A percentile compares a stretch with the other conserved stretches of the same genome.
These are phyloP conservation scores for Neoseiulus cucumeris DNA, from an alignment of 1,140 invertebrate genomes.

Conservation along the genomic window DNA sequence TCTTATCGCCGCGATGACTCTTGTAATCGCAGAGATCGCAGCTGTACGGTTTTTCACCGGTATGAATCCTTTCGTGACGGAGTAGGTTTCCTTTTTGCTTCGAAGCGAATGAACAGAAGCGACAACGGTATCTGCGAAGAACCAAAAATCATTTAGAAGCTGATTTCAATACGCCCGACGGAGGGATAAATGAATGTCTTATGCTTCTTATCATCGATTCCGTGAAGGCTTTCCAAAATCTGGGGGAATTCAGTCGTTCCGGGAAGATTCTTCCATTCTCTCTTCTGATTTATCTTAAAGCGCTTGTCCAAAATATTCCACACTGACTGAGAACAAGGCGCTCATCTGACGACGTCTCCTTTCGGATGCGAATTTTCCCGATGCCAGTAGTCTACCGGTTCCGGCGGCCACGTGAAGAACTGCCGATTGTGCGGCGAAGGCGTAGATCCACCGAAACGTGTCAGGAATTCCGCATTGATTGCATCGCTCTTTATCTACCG, in stretches of 20 bases:
- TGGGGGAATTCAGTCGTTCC: no score
- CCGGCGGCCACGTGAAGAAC: no score
- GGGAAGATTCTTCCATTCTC: not conserved
- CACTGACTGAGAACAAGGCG: not conserved
- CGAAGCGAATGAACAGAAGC: not conserved
- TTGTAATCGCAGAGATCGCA: slow-evolving; percentile 9
- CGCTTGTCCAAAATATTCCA: not conserved
- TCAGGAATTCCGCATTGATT: no score
- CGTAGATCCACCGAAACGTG: no score
- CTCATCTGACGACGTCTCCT: no score
- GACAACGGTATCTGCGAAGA: not conserved
- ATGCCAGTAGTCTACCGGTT: no score
- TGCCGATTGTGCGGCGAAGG: no score
- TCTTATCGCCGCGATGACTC: slow-evolving; percentile 7
- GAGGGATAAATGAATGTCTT: not conserved
- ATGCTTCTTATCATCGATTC: no score
- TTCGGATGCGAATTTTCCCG: no score
- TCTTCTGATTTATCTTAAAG: no score
- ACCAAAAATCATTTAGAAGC: not conserved
- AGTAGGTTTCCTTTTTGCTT: slow-evolving; percentile 1
- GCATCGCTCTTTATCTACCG: no score
- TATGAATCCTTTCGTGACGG: slow-evolving; percentile 3
- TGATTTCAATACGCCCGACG: not conserved
- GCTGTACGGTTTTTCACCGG: not conserved
- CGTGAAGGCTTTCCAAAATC: no score